Percentiles rank a stretch among this genome's conserved stretches.
Conservation (phyloP, 2,797 vertebrate species). For the Pangasius djambal region DNA sequence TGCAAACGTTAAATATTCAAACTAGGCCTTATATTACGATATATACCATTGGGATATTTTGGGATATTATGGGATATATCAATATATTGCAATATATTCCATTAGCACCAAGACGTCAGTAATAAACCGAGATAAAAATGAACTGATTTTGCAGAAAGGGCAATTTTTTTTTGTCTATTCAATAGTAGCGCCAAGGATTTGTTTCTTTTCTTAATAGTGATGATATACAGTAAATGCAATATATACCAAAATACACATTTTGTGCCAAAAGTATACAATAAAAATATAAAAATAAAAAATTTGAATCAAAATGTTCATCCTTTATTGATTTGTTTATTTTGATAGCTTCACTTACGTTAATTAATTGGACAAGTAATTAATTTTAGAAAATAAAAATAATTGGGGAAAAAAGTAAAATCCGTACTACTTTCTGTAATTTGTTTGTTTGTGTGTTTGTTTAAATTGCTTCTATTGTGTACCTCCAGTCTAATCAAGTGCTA, state of each 20-base stretch:
- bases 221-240: neutral
- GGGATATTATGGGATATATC: constrained; percentile 11
- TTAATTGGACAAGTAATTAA: neutral
- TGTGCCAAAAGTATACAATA: too few relatives aligned
- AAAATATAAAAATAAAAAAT: too few relatives aligned
- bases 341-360: neutral
- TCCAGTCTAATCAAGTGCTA: neutral
- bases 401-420: neutral
- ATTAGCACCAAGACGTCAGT: neutral
- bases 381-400: neutral
- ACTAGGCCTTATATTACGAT: neutral
- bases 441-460: neutral
- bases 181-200: too few relatives aligned
- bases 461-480: neutral
- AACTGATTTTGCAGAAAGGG: neutral
- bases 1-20: neutral
- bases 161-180: neutral
- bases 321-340: neutral
- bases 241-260: too few relatives aligned
- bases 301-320: too few relatives aligned
- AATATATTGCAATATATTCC: neutral
- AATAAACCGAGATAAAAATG: neutral
- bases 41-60: neutral
- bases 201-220: neutral
- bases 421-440: neutral